Conservation (phyloP, 2,113 vertebrate genomes). For the Siniperca chuatsi region DNA sequence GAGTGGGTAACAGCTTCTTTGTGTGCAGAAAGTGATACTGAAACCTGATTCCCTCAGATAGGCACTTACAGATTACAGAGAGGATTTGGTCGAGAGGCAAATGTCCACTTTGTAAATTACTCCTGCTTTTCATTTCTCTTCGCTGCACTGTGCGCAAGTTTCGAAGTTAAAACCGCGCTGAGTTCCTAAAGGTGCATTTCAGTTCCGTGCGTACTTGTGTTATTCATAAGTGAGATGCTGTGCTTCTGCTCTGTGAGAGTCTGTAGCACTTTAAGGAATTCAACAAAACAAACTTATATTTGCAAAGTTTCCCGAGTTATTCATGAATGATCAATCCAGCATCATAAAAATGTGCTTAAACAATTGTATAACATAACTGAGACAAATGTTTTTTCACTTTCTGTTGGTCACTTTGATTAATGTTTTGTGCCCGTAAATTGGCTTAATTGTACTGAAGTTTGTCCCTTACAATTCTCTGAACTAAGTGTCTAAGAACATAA, state of each 20-base stretch:
- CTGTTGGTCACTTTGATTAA: not conserved
- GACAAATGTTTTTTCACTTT: not conserved
- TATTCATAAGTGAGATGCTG: not conserved
- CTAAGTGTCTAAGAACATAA: not conserved
- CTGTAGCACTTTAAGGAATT: not conserved
- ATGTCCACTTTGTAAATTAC: conserved; percentile 61
- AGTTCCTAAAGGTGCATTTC: conserved; percentile 13
- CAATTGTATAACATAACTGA: not conserved
- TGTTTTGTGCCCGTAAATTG: not conserved
- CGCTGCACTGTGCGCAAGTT: not conserved
- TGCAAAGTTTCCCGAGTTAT: not conserved
- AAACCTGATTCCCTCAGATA: conserved; percentile 65
- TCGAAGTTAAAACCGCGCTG: conserved; percentile 27
- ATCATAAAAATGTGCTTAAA: not conserved
- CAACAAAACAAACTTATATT: not conserved
- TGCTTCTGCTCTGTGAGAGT: not conserved
- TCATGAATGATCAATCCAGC: not conserved
- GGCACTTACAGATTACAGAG: conserved; percentile 58
- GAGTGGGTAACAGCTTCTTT: conserved; percentile 56
- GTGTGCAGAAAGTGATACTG: conserved; percentile 64
- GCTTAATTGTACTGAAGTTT: not conserved
- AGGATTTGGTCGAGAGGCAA: conserved; percentile 49
- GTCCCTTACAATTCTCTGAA: not conserved
- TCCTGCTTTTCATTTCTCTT: conserved; percentile 45
- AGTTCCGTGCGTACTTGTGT: not conserved